Conservation (phyloP, 2,888 invertebrate genomes). For the Phyllotreta cruciferae region DNA sequence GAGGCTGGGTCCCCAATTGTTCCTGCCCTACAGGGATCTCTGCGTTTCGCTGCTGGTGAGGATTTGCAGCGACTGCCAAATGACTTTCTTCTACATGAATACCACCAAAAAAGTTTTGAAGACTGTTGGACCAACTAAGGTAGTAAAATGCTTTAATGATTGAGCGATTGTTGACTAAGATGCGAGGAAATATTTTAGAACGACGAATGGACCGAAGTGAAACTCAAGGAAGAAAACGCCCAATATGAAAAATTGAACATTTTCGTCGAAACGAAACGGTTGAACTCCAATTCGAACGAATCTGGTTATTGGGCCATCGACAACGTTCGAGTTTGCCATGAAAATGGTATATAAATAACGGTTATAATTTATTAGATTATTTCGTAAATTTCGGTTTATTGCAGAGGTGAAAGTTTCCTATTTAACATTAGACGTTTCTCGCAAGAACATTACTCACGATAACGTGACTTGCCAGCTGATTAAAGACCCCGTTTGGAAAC, state of each 20-base stretch:
- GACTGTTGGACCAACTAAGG: conserved; percentile 41
- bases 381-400: conserved; percentile 24
- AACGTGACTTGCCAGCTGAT: conserved; percentile 49
- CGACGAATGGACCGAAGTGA: conserved; percentile 51
- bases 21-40: conserved; percentile 47
- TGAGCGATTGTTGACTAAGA: conserved; percentile 9
- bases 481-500: conserved; percentile 49
- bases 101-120: conserved; percentile 43
- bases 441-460: conserved; percentile 36
- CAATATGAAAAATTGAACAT: conserved; percentile 48
- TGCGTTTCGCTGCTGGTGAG: conserved; percentile 52
- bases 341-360: conserved; percentile 49
- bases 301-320: conserved; percentile 56
- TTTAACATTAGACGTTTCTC: conserved; percentile 42
- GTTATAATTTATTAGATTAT: conserved; percentile 1
- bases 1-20: conserved; percentile 51
- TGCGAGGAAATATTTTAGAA: conserved; percentile 40
- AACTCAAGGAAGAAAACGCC: conserved; percentile 52
- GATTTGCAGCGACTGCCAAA: conserved; percentile 51
- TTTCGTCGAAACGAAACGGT: conserved; percentile 53
- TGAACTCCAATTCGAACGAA: conserved; percentile 35
- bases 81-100: conserved; percentile 50
- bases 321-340: conserved; percentile 53
- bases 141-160: conserved; percentile 7
- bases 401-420: conserved; percentile 51